Conservation (phyloP, 2,113 vertebrate species). For the Alces alces region DNA sequence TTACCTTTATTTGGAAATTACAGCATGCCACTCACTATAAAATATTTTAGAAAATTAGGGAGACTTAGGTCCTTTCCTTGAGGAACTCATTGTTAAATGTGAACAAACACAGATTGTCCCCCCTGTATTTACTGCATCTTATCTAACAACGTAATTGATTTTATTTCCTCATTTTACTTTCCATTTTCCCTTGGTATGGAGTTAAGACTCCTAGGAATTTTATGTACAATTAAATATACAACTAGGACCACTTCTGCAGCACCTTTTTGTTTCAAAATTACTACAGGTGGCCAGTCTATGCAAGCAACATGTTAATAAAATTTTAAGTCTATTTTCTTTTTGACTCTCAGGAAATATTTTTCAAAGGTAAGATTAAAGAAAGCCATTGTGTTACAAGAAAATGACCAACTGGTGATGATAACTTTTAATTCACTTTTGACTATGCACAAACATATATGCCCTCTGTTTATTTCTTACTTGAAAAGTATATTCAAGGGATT, state of each 20-base stretch:
- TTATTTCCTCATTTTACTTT: neutral
- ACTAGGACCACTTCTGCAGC: neutral
- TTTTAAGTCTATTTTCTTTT: neutral
- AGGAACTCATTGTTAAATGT: neutral
- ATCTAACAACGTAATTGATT: neutral
- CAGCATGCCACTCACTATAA: neutral
- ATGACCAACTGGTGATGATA: neutral
- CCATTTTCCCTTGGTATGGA: neutral
- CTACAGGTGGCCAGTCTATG: constrained; percentile 23
- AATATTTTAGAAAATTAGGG: neutral
- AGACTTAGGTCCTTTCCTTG: neutral
- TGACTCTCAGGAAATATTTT: neutral
- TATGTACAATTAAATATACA: neutral
- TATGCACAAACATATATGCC: neutral
- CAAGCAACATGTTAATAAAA: neutral
- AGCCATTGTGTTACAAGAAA: neutral
- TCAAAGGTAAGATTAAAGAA: neutral
- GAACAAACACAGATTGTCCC: neutral
- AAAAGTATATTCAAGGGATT: neutral
- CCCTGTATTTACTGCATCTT: neutral
- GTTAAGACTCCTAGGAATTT: neutral
- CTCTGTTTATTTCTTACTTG: neutral
- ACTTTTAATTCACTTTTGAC: neutral
- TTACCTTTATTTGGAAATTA: neutral
- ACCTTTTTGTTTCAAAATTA: neutral